Evolutionary conservation across 2,113 vertebrate genomes (phyloP).

Genomic region (Copsychus sechellarum): DNA sequence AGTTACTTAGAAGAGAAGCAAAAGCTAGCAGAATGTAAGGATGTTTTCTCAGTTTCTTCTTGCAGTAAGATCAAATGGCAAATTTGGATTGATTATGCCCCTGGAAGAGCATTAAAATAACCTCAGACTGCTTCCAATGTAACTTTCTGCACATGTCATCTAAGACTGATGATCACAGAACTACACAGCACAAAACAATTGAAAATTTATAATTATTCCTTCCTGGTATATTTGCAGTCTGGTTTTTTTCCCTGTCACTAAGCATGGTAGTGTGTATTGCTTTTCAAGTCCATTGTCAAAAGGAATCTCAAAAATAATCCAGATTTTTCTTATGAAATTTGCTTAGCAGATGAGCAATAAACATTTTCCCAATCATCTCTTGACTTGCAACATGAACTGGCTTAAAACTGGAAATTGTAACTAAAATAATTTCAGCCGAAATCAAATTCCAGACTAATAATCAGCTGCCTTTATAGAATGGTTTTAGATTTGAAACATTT

Average conservation of each 20-base stretch:
- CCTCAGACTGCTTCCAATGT: neutral
- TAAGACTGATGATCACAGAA: neutral
- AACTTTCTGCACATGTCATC: neutral
- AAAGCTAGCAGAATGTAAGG: conserved; percentile 84
- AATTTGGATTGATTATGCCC: neutral
- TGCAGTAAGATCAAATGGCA: neutral
- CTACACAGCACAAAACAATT: neutral
- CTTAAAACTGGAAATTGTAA: neutral
- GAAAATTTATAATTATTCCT: neutral
- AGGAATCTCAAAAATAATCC: neutral
- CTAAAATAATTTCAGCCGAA: neutral
- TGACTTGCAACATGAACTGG: neutral
- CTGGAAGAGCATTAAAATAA: neutral
- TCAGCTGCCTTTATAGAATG: neutral
- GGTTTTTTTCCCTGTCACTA: neutral
- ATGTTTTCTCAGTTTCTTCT: conserved; percentile 3
- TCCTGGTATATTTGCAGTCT: neutral
- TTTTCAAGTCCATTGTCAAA: neutral
- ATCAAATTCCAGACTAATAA: neutral
- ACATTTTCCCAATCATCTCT: neutral
- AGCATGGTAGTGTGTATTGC: neutral
- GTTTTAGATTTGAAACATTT: neutral
- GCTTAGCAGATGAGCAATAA: neutral
- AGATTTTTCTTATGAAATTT: neutral
- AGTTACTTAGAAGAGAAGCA: conserved; percentile 87